Base-by-base conservation (phyloP, 2,113 vertebrate genomes). In the Cepphus grylle region DNA sequence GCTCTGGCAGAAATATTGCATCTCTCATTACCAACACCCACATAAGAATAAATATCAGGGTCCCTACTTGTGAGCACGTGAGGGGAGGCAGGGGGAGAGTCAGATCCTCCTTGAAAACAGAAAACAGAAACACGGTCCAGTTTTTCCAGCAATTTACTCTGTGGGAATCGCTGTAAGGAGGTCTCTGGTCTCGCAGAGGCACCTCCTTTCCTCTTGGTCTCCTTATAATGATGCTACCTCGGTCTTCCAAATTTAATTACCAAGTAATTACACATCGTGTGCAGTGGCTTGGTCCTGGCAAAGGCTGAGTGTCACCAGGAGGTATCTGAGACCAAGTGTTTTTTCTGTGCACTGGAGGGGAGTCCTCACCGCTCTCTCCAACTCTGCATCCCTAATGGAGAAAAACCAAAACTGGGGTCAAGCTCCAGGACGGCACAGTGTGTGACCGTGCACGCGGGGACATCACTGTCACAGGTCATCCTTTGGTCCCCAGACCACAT, bases 161-260 rank as follows among this genome's bases (percentile, higher is more conserved):
- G 2, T 9, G 5, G 66, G 80, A 55, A 81, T 74, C 36, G 43
- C 38, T 53, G 8, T 49, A 42, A 73, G n/a, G 20, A 86, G 43
- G n/a, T 43, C 67, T 83, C 81, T 79, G 72, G 30, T 72, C 56
- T 62, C 15, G 3, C 26, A 74, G 62, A 88, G 65, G 40, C 55
- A 15, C 17, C 42, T 81, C 61, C 70, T 74, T 67, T 82, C 77
- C 82, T 76, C 78, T 83, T 15, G 2, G 81, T 88, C 56, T 77
- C 76, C n/a, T 8, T 40, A 0, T 91, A 94, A 79, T 42, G 84
- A 88, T n/a, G 71, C 29, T 45, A 66, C 92, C 45, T 81, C 12
- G 2, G 83, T 67, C n/a, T 87, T 94, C 92, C 81, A 93, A 82
- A 96, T 91, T 93, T 96, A 95, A 97, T 96, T 94, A 88, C 69